Conservation (phyloP, 2,888 invertebrate species). For the Lochmaea capreae region DNA sequence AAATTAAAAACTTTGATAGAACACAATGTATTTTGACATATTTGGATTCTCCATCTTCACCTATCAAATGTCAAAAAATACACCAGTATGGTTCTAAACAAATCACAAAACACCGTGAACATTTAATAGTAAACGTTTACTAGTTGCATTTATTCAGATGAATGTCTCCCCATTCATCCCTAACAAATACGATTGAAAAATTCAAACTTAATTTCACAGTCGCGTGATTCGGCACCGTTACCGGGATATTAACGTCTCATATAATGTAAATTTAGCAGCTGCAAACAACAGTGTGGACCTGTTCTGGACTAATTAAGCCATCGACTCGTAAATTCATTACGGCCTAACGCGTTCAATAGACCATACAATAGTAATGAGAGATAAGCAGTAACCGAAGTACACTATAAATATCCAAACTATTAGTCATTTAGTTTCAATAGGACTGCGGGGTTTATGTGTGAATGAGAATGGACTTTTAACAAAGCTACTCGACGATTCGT, state of each 20-base stretch:
- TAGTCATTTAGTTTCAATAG: conserved; percentile 35
- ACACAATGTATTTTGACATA: too few species aligned
- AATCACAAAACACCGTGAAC: neutral
- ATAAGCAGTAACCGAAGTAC: conserved; percentile 40
- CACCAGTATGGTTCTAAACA: neutral
- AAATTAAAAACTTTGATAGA: too few species aligned
- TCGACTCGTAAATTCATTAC: conserved; percentile 57
- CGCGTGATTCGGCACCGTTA: conserved; percentile 55
- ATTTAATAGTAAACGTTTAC: neutral
- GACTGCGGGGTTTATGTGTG: conserved; percentile 8
- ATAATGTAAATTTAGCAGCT: conserved; percentile 53
- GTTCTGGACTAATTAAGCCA: conserved; percentile 54
- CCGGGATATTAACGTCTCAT: conserved; percentile 55
- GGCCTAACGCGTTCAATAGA: conserved; percentile 47
- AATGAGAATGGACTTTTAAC: neutral
- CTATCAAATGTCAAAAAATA: too few species aligned
- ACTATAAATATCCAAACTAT: conserved; percentile 39
- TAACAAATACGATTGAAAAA: conserved; percentile 39
- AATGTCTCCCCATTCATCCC: conserved; percentile 8
- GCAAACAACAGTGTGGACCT: conserved; percentile 48
- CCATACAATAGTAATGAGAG: conserved; percentile 42
- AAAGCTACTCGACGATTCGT: neutral
- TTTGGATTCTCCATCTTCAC: too few species aligned
- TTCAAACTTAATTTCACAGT: conserved; percentile 47
- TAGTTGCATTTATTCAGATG: neutral